phyloP scores from a whole-genome alignment of 2,888 invertebrate species.

The Xanthorhoe designata region DNA sequence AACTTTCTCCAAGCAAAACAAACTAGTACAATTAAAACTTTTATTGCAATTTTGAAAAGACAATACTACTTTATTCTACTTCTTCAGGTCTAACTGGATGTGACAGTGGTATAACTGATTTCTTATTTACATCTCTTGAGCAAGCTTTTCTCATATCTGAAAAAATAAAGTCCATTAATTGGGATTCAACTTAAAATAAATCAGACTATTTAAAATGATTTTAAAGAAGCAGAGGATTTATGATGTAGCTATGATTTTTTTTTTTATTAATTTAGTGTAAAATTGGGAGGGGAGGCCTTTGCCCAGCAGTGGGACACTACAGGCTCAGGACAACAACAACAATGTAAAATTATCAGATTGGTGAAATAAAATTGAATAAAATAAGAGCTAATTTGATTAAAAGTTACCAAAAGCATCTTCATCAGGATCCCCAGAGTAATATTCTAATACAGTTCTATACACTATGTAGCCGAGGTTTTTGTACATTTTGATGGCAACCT shows the following conservation, averaged over 20 bases:
- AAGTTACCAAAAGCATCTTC: conserved; percentile 98
- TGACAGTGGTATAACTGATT: conserved; percentile 95
- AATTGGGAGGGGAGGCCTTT: too few species aligned
- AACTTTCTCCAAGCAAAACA: not conserved
- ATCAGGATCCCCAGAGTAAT: conserved; percentile 98
- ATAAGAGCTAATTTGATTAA: not conserved
- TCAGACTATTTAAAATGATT: too few species aligned
- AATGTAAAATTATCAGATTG: too few species aligned
- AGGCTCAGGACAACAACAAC: too few species aligned
- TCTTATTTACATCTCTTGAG: conserved; percentile 95
- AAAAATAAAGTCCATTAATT: conserved; percentile 51
- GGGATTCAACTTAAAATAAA: too few species aligned
- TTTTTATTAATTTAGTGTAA: too few species aligned
- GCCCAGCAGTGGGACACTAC: too few species aligned
- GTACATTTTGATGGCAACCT: conserved; percentile 99
- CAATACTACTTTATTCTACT: conserved; percentile 87
- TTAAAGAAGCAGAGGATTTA: too few species aligned
- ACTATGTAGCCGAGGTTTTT: conserved; percentile 97
- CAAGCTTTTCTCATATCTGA: conserved; percentile 99
- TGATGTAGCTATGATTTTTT: too few species aligned
- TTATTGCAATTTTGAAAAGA: conserved; percentile 11
- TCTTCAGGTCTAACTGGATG: conserved; percentile 98
- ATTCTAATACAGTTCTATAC: conserved; percentile 97
- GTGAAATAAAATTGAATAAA: not conserved
- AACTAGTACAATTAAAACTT: not conserved